Conservation (phyloP, 2,113 vertebrate genomes). For the Cynoglossus semilaevis region DNA sequence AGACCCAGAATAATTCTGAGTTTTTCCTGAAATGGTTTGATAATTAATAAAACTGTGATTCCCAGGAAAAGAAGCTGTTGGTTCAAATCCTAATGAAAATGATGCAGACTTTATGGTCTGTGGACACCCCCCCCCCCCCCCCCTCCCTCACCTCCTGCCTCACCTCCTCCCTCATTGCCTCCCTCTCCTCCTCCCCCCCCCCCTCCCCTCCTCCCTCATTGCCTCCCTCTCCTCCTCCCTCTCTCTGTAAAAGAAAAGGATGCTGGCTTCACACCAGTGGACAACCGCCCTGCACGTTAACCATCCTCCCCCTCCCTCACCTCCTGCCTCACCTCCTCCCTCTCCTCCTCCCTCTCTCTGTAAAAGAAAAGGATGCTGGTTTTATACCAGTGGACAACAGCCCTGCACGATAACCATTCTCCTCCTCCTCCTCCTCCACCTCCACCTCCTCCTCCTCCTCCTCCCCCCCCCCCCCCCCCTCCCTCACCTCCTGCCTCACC, state of each 20-base stretch:
- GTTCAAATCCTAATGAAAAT: conserved; percentile 58
- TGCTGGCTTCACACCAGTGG: conserved; percentile 17
- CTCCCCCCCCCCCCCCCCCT: background rate
- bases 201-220: too few relatives aligned
- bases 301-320: conserved; percentile 31
- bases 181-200: too few relatives aligned
- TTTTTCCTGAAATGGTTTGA: conserved; percentile 56
- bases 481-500: conserved; percentile 28
- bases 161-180: too few relatives aligned
- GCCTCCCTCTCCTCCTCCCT: conserved; percentile 38
- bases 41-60: conserved; percentile 61
- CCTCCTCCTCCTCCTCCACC: conserved; percentile 7
- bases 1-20: conserved; percentile 51
- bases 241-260: conserved; percentile 36
- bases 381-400: conserved; percentile 28
- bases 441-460: too few relatives aligned
- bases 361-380: conserved; percentile 35
- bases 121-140: too few relatives aligned
- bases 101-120: conserved; percentile 38
- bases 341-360: background rate
- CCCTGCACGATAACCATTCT: conserved; percentile 22
- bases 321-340: conserved; percentile 7
- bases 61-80: conserved; percentile 48
- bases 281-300: conserved; percentile 20
- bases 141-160: too few relatives aligned